These are phyloP conservation scores for Manduca sexta DNA, from an alignment of 1,140 invertebrate species.

Conservation along the genomic window DNA sequence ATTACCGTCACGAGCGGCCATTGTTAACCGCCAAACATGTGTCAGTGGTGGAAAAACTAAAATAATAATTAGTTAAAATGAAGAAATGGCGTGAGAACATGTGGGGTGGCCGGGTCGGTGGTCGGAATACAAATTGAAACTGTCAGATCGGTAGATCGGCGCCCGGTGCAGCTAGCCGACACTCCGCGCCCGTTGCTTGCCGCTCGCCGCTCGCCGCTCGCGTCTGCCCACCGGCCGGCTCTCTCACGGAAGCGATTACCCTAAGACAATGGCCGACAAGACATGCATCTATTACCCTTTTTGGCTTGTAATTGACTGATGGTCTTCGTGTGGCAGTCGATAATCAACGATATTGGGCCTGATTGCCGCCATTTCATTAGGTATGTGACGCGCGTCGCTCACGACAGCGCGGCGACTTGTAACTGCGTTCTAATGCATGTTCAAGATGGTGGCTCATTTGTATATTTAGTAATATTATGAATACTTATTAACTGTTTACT, in stretches of 20 bases:
- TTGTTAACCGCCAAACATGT: slow-evolving; percentile 47
- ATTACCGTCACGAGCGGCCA: slow-evolving; percentile 49
- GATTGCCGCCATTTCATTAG: not conserved
- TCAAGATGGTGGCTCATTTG: too few relatives aligned
- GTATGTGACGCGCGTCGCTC: not conserved
- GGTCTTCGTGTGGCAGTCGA: slow-evolving; percentile 35
- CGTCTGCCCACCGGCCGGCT: slow-evolving; percentile 17
- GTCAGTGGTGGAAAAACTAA: slow-evolving; percentile 51
- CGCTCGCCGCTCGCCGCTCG: too few relatives aligned
- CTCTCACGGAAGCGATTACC: slow-evolving; percentile 69
- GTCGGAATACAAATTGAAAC: slow-evolving; percentile 67
- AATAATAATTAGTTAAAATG: slow-evolving; percentile 67
- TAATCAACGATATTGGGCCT: slow-evolving; percentile 35
- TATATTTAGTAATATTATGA: too few relatives aligned
- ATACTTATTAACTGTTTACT: too few relatives aligned
- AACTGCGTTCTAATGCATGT: too few relatives aligned
- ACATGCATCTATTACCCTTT: slow-evolving; percentile 67
- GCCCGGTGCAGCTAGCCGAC: slow-evolving; percentile 6
- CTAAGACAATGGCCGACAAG: slow-evolving; percentile 61
- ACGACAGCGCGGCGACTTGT: too few relatives aligned
- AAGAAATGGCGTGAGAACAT: slow-evolving; percentile 61
- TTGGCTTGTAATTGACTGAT: slow-evolving; percentile 44
- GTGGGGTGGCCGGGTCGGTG: slow-evolving; percentile 44
- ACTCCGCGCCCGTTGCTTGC: too few relatives aligned
- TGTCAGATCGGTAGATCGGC: slow-evolving; percentile 51